phyloP scores from a whole-genome alignment of 2,888 invertebrate species.

The Scotopteryx bipunctaria region DNA sequence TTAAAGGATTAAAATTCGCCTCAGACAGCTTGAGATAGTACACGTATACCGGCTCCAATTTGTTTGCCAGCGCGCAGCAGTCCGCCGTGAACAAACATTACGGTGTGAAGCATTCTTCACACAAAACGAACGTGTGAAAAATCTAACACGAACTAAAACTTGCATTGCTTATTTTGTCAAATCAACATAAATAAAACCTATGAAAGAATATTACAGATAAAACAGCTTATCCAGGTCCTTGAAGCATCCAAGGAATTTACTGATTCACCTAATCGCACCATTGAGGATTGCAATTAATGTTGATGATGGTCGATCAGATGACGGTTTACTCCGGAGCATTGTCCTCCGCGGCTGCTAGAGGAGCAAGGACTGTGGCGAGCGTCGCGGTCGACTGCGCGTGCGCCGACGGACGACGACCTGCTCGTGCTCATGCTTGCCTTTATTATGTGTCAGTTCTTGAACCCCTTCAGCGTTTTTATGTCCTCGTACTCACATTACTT shows the following conservation, averaged over 20 bases:
- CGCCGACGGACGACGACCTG: conserved; percentile 63
- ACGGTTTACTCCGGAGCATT: conserved; percentile 54
- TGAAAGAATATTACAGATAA: too few relatives aligned
- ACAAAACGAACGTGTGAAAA: conserved; percentile 20
- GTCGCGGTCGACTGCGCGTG: conserved; percentile 63
- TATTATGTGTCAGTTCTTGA: conserved; percentile 43
- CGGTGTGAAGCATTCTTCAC: conserved; percentile 49
- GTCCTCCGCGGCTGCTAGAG: conserved; percentile 52
- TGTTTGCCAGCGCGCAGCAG: conserved; percentile 49
- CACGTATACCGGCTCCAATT: conserved; percentile 41
- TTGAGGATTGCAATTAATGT: conserved; percentile 34
- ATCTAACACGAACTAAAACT: not conserved
- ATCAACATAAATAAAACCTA: too few relatives aligned
- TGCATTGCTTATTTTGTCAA: too few relatives aligned
- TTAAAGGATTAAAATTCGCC: conserved; percentile 49
- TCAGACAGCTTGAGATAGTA: conserved; percentile 47
- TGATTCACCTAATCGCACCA: conserved; percentile 16
- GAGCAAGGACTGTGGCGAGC: conserved; percentile 60
- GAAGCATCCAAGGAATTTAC: conserved; percentile 5
- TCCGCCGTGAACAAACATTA: conserved; percentile 56
- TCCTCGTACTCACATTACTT: not conserved
- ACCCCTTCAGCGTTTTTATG: conserved; percentile 23
- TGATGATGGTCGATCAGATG: conserved; percentile 36
- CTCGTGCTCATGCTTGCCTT: conserved; percentile 37
- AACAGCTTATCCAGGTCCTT: not conserved